phyloP scores from a whole-genome alignment of 2,113 vertebrate species.

The Oceanodroma tethys region DNA sequence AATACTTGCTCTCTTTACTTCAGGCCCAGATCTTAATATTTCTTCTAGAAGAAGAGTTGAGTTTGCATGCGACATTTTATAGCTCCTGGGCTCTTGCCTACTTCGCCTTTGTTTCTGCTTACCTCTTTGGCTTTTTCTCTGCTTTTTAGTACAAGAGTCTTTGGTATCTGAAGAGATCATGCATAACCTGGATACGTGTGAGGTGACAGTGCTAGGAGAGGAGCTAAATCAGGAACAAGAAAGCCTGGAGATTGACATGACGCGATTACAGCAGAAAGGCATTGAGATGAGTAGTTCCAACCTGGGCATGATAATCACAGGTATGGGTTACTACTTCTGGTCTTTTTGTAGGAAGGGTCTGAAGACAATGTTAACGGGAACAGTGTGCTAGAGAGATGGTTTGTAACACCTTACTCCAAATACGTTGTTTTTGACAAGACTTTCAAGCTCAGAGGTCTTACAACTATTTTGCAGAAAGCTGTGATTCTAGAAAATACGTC shows the following conservation, averaged over 20 bases:
- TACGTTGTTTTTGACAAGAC: neutral
- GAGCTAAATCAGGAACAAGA: conserved; percentile 90
- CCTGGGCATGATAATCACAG: conserved; percentile 87
- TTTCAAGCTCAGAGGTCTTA: neutral
- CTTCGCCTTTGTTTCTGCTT: neutral
- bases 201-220: conserved; percentile 88
- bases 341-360: neutral
- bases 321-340: conserved; percentile 52
- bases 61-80: neutral
- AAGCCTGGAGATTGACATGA: conserved; percentile 87
- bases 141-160: conserved; percentile 89
- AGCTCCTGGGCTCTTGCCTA: neutral
- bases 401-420: neutral
- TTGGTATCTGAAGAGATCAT: conserved; percentile 97
- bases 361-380: neutral
- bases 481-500: neutral
- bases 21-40: neutral
- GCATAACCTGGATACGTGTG: conserved; percentile 95
- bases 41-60: neutral
- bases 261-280: conserved; percentile 85
- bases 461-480: neutral
- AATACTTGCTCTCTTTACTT: neutral
- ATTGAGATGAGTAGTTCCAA: conserved; percentile 89
- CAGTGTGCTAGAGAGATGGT: neutral
- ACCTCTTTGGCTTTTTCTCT: neutral